Conservation (phyloP, 2,113 vertebrate genomes). For the Chloropsis cyanopogon region DNA sequence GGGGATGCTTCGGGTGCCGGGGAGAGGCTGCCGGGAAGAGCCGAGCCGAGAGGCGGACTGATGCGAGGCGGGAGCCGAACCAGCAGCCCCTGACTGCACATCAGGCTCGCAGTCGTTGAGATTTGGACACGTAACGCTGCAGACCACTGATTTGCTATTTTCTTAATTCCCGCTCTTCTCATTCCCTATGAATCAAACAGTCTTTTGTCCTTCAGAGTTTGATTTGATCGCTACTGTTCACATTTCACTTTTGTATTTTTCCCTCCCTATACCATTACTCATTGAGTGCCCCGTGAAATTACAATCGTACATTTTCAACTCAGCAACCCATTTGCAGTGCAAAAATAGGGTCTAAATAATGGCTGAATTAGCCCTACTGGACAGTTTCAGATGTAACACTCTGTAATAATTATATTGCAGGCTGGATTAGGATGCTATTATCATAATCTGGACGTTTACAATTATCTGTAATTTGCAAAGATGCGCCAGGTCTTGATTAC, state of each 20-base stretch:
- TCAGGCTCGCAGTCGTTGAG: slow-evolving; percentile 22
- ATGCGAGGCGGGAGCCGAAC: neutral
- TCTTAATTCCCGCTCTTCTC: slow-evolving; percentile 75
- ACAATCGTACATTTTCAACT: slow-evolving; percentile 97
- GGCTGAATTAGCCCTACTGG: slow-evolving; percentile 97
- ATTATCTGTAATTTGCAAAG: slow-evolving; percentile 99
- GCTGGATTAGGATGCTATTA: slow-evolving; percentile 99
- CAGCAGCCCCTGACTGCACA: slow-evolving; percentile 17
- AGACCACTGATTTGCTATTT: slow-evolving; percentile 69
- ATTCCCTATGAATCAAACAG: slow-evolving; percentile 58
- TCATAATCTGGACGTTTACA: slow-evolving; percentile 99
- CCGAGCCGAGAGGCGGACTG: neutral
- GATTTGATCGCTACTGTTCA: slow-evolving; percentile 79
- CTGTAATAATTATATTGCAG: slow-evolving; percentile 99
- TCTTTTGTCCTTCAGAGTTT: slow-evolving; percentile 79
- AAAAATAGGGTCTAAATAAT: slow-evolving; percentile 98
- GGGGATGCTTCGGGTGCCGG: neutral
- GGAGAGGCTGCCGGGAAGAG: neutral
- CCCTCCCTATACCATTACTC: slow-evolving; percentile 87
- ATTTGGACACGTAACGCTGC: slow-evolving; percentile 65
- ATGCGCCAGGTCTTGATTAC: slow-evolving; percentile 99
- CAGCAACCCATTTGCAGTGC: slow-evolving; percentile 88
- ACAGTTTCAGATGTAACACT: slow-evolving; percentile 99
- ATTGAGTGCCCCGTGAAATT: slow-evolving; percentile 96
- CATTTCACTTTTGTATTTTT: slow-evolving; percentile 80